A percentile compares a stretch with the other conserved stretches of the same genome.
Evolutionary conservation across 2,797 vertebrate genomes (phyloP).

Genomic region (Myoxocephalus aenaeus): DNA sequence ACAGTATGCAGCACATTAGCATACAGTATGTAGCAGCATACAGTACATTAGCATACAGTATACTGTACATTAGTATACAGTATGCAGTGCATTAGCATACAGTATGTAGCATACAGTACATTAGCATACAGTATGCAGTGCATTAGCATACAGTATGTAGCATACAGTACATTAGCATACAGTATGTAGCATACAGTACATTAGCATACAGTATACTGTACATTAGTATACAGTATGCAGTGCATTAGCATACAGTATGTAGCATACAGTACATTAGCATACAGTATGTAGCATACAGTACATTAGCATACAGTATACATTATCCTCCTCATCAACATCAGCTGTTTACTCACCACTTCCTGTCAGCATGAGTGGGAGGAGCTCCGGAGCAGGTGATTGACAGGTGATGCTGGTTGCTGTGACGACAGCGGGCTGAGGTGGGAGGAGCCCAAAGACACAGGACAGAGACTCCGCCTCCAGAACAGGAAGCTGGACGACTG

Average conservation of each 20-base stretch:
- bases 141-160: not conserved
- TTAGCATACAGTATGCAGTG: too few relatives aligned
- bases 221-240: not conserved
- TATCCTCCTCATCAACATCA: not conserved
- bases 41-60: not conserved
- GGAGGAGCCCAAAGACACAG: constrained; percentile 86
- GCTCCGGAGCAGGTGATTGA: constrained; percentile 81
- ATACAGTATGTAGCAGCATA: not conserved
- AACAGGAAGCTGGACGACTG: constrained; percentile 82
- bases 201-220: too few relatives aligned
- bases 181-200: too few relatives aligned
- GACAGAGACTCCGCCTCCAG: constrained; percentile 84
- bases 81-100: not conserved
- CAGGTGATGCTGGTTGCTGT: constrained; percentile 83
- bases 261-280: not conserved
- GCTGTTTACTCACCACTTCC: constrained; percentile 83
- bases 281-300: not conserved
- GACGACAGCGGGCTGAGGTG: constrained; percentile 81
- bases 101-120: not conserved
- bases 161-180: too few relatives aligned
- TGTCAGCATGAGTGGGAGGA: constrained; percentile 82
- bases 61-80: not conserved
- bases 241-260: not conserved
- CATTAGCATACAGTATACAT: not conserved
- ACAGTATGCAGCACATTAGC: not conserved